Conservation (phyloP, 2,113 vertebrate genomes). For the Opisthocomus hoazin region DNA sequence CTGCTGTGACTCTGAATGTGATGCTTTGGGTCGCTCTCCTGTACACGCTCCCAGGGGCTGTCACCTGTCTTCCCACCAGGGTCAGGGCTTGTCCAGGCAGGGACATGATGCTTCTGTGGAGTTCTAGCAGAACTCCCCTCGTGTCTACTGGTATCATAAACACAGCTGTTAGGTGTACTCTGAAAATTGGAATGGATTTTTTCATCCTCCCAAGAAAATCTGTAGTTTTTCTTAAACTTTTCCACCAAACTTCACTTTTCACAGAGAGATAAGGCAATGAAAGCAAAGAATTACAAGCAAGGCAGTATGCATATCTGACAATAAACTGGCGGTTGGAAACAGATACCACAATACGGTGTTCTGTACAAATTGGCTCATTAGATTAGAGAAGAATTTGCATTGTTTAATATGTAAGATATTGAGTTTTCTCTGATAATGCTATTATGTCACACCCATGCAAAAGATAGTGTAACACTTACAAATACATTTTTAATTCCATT, state of each 20-base stretch:
- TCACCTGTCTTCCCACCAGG: neutral
- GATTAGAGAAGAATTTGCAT: neutral
- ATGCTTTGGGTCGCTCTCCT: neutral
- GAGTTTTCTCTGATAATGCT: neutral
- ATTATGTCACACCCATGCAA: neutral
- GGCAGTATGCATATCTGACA: neutral
- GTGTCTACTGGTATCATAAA: neutral
- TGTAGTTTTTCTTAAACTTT: neutral
- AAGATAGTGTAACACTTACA: neutral
- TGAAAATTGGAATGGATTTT: neutral
- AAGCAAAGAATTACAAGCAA: neutral
- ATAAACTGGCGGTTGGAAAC: neutral
- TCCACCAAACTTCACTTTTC: neutral
- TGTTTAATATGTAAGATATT: neutral
- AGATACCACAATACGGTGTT: neutral
- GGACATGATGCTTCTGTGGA: neutral
- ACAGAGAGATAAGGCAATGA: neutral
- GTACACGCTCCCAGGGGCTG: neutral
- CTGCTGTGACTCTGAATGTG: neutral
- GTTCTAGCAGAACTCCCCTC: neutral
- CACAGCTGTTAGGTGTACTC: neutral
- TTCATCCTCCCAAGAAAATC: neutral
- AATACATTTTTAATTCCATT: neutral
- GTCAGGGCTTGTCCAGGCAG: neutral
- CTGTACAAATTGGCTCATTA: neutral